A percentile compares a stretch with the other conserved stretches of the same genome.
Evolutionary conservation across 2,888 invertebrate genomes (phyloP).

Genomic region (Calameuta pallipes): DNA sequence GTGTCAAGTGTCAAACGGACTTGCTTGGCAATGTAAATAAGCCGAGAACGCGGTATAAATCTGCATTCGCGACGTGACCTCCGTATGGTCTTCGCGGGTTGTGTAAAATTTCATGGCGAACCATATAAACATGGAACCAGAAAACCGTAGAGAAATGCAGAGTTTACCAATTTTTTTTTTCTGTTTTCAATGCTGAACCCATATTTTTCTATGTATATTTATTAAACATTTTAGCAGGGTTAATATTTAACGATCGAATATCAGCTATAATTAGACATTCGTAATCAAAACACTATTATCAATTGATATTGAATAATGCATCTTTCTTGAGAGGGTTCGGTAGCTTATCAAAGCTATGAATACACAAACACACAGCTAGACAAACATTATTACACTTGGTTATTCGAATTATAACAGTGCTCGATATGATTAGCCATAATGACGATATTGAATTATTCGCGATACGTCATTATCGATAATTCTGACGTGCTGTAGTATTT

Average conservation of each 20-base stretch:
- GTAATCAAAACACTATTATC: not conserved
- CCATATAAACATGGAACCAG: not conserved
- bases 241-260: not conserved
- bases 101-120: conserved; percentile 12
- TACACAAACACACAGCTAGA: not conserved
- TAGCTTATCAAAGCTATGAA: not conserved
- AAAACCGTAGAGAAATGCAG: not conserved
- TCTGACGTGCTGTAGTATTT: not conserved
- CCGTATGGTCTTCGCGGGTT: conserved; percentile 16
- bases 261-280: not conserved
- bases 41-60: conserved; percentile 25
- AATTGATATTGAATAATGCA: not conserved
- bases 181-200: not conserved
- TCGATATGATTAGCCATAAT: not conserved
- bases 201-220: not conserved
- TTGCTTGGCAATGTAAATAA: conserved; percentile 20
- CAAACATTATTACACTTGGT: not conserved
- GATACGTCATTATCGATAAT: not conserved
- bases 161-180: not conserved
- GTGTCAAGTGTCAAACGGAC: conserved; percentile 43
- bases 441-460: not conserved
- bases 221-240: not conserved
- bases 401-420: not conserved
- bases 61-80: conserved; percentile 26
- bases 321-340: too few relatives aligned